Base-by-base conservation (phyloP, 2,113 vertebrate genomes). In the Takifugu bimaculatus region DNA sequence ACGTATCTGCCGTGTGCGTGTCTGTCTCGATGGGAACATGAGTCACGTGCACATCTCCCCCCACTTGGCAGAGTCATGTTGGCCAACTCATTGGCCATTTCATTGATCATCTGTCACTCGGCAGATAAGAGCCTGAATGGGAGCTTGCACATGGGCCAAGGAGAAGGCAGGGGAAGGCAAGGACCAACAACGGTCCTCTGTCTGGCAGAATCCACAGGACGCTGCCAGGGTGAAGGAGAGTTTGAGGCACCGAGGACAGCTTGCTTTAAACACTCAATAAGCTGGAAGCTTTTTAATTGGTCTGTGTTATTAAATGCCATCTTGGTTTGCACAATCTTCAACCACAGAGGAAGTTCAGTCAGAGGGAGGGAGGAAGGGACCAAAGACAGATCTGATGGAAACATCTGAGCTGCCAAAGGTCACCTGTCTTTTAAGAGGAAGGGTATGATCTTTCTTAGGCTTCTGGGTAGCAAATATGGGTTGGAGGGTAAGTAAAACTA, bases 101-200 rank as follows among this genome's bases (percentile, higher is more conserved):
- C 60, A 78, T 79, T 72, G 78, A 83, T 85, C 68, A 80, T 78
- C 80, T 83, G 77, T 79, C 71, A 84, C 68, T 77, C 73, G 70
- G 72, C 61, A 79, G 70, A 78, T 67, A 61, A 54, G 63, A 63
- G 67, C 44, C 57, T 65, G 66, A 72, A 73, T 61, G 27, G 60
- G 64, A 64, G 54, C 45, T 74, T 59, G 60, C 63, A 77, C 80
- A 50, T 47, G 3, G 28, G 66, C 63, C 66, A 78, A 57, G 71
- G 54, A 49, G 70, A 74, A 78, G 57, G 68, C 66, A 76, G 70
- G 78, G 78, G 78, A 85, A 81, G 79, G 63, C 50, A 64, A 80
- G 54, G 32, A 59, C 53, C 68, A 66, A 76, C 74, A 73, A 78
- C 76, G 13, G 82, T 71, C 43, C 35, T 60, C 45, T 55, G 68